phyloP scores from a whole-genome alignment of 2,797 vertebrate genomes.

The Threskiornis aethiopicus region DNA sequence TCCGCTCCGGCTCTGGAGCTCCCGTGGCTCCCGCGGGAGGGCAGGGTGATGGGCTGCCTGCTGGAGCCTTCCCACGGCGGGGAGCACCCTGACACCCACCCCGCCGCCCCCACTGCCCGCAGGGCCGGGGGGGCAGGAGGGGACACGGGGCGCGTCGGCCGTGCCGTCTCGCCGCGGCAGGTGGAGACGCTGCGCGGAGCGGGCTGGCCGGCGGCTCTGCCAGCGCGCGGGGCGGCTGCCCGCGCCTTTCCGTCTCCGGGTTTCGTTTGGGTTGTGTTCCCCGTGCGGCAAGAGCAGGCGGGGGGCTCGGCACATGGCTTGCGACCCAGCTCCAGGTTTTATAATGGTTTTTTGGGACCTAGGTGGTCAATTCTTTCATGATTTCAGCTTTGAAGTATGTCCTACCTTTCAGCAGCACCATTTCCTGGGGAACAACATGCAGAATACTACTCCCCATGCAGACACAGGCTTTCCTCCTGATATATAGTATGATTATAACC shows the following conservation, averaged over 20 bases:
- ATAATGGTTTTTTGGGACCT: neutral
- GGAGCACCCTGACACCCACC: neutral
- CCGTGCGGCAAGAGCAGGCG: accelerated
- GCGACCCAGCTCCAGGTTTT: neutral
- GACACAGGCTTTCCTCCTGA: neutral
- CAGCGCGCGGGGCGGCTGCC: neutral
- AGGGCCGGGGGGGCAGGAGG: neutral
- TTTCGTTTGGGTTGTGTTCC: neutral
- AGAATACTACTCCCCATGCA: neutral
- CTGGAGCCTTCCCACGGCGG: neutral
- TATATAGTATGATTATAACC: neutral
- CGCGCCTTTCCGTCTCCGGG: too few relatives aligned
- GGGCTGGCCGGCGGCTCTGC: neutral
- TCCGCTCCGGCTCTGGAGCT: neutral
- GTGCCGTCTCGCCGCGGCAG: accelerated
- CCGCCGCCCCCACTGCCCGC: neutral
- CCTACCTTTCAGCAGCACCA: neutral
- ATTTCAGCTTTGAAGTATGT: neutral
- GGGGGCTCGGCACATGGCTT: neutral
- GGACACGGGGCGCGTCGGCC: accelerated
- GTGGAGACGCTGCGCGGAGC: neutral
- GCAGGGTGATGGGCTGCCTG: neutral
- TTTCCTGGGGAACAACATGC: neutral
- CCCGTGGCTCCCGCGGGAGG: neutral
- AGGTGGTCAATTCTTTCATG: neutral